Conservation (phyloP, 1,140 invertebrate species). For the Aphelenchoides besseyi region DNA sequence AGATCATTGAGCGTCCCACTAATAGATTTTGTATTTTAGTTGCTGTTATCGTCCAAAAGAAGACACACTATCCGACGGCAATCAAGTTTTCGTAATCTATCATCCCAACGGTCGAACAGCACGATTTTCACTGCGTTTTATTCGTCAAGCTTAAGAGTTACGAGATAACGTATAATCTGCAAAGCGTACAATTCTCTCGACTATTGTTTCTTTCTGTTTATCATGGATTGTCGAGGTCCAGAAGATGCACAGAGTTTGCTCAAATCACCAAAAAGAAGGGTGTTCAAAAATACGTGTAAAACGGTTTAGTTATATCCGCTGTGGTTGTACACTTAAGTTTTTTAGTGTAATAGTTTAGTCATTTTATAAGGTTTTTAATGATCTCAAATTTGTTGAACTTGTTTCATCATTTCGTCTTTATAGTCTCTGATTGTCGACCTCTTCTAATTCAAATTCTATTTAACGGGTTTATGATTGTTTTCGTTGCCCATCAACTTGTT, state of each 20-base stretch:
- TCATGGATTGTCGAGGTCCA: neutral
- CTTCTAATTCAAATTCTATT: too few relatives aligned
- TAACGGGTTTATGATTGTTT: too few relatives aligned
- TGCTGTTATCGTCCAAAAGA: slow-evolving; percentile 62
- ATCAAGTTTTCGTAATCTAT: slow-evolving; percentile 61
- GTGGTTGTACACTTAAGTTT: too few relatives aligned
- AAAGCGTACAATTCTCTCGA: slow-evolving; percentile 9
- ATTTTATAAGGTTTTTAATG: too few relatives aligned
- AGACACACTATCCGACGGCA: slow-evolving; percentile 59
- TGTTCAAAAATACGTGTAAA: neutral
- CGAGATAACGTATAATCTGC: neutral
- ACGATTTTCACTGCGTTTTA: slow-evolving; percentile 61
- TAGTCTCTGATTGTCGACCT: too few relatives aligned
- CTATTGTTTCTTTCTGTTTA: neutral
- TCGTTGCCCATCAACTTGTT: too few relatives aligned
- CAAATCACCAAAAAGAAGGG: neutral
- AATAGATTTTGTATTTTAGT: slow-evolving; percentile 32
- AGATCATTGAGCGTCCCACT: too few relatives aligned
- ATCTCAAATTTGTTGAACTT: too few relatives aligned
- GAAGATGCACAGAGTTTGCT: neutral
- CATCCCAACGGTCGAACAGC: slow-evolving; percentile 62
- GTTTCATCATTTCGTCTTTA: too few relatives aligned
- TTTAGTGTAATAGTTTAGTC: too few relatives aligned
- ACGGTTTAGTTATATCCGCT: too few relatives aligned
- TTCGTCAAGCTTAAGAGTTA: slow-evolving; percentile 41